Conservation (phyloP, 2,888 invertebrate species). For the Clostera curtula region DNA sequence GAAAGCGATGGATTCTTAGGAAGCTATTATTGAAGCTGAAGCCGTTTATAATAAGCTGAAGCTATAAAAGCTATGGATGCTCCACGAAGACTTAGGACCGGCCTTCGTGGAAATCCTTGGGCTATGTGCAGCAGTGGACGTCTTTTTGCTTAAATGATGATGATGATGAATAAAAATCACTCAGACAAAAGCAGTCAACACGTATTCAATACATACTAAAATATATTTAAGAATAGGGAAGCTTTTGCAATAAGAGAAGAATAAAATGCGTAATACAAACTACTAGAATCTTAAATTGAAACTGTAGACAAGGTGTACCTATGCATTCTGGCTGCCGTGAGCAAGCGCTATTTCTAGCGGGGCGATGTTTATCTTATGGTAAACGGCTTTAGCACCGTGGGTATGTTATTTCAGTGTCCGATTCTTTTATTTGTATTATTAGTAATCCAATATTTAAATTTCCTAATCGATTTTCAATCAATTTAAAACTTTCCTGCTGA, state of each 20-base stretch:
- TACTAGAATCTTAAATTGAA: constrained; percentile 24
- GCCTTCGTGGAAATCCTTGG: too few relatives aligned
- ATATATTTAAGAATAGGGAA: neutral
- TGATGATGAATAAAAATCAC: too few relatives aligned
- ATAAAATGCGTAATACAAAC: constrained; percentile 11
- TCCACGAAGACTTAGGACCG: too few relatives aligned
- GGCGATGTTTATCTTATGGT: constrained; percentile 52
- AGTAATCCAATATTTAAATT: constrained; percentile 49
- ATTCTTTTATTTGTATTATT: constrained; percentile 57
- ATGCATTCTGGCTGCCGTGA: constrained; percentile 45
- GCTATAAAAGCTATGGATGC: too few relatives aligned
- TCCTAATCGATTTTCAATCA: constrained; percentile 43
- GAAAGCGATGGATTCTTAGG: too few relatives aligned
- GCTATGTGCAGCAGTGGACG: too few relatives aligned
- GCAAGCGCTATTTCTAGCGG: constrained; percentile 53
- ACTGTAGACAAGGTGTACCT: constrained; percentile 39
- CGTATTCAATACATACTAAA: too few relatives aligned
- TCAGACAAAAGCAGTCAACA: too few relatives aligned
- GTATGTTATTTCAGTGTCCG: constrained; percentile 55
- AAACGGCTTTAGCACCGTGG: constrained; percentile 35
- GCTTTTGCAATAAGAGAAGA: constrained; percentile 4
- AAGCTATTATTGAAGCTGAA: too few relatives aligned
- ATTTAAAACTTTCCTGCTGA: constrained; percentile 18
- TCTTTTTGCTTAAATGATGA: too few relatives aligned
- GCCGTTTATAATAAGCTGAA: too few relatives aligned